phyloP scores from a whole-genome alignment of 1,140 invertebrate species.

The Heliconius melpomene region DNA sequence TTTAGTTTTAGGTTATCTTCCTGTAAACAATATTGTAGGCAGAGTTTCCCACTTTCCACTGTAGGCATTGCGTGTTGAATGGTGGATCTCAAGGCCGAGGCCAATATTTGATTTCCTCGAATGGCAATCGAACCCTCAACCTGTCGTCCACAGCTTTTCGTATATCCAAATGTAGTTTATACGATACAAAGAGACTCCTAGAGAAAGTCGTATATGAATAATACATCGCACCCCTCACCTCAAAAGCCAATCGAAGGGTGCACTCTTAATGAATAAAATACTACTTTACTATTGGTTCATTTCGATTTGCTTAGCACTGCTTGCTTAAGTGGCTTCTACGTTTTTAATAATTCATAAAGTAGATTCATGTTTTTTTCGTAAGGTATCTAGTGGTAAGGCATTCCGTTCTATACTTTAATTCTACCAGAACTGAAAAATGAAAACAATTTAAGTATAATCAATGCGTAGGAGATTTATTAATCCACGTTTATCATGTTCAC shows the following conservation, averaged over 20 bases:
- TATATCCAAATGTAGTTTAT: not conserved
- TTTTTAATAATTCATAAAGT: not conserved
- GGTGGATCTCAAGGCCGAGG: no score
- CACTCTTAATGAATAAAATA: slow-evolving; percentile 27
- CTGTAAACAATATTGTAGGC: no score
- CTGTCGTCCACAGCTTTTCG: not conserved
- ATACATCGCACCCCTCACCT: slow-evolving; percentile 16
- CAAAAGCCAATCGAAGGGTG: slow-evolving; percentile 24
- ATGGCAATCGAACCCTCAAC: no score
- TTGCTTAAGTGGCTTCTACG: not conserved
- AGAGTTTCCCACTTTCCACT: no score
- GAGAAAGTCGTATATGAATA: slow-evolving; percentile 24
- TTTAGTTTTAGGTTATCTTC: no score
- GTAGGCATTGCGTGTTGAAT: no score
- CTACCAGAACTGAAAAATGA: not conserved
- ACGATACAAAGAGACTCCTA: slow-evolving; percentile 19
- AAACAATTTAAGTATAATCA: no score
- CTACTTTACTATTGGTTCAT: not conserved
- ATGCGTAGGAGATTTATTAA: no score
- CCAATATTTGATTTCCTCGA: no score
- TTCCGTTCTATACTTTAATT: not conserved
- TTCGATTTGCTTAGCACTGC: slow-evolving; percentile 12
- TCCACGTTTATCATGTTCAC: no score
- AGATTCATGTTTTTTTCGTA: no score
- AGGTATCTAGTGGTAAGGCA: not conserved